Conservation (phyloP, 1,140 invertebrate genomes). For the Drosophila pruinosa region DNA sequence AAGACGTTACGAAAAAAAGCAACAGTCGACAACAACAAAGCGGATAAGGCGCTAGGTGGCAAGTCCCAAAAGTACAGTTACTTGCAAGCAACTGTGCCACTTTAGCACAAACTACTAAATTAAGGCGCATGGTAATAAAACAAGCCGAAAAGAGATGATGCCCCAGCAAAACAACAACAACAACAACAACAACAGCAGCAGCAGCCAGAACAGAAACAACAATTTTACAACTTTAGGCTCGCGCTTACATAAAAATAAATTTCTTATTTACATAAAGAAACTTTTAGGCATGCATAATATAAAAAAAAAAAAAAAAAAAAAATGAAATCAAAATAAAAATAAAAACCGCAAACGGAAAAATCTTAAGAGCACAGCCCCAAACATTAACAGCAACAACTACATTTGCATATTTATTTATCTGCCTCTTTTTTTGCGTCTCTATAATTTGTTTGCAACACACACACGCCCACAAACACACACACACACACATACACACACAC, state of each 20-base stretch:
- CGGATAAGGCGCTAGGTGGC: constrained; percentile 15
- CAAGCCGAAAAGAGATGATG: constrained; percentile 53
- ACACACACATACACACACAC: constrained; percentile 9
- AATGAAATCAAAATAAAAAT: constrained; percentile 61
- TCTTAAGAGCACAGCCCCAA: constrained; percentile 19
- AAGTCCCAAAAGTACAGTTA: constrained; percentile 70
- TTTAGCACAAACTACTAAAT: constrained; percentile 72
- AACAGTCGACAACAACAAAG: constrained; percentile 23
- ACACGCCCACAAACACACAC: no score
- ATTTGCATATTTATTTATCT: constrained; percentile 76
- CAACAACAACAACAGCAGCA: constrained; percentile 26
- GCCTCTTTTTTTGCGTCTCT: constrained; percentile 48
- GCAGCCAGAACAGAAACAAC: constrained; percentile 44
- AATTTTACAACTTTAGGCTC: constrained; percentile 78
- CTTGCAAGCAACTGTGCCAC: constrained; percentile 47
- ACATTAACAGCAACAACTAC: constrained; percentile 72
- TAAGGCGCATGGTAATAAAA: constrained; percentile 71
- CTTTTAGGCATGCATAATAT: constrained; percentile 64
- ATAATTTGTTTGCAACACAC: constrained; percentile 66
- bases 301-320: constrained; percentile 49
- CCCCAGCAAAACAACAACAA: constrained; percentile 10
- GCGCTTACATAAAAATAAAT: constrained; percentile 79
- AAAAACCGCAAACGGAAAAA: constrained; percentile 65
- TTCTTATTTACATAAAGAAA: constrained; percentile 81
- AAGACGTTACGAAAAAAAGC: constrained; percentile 3